Percentiles rank a stretch among this genome's conserved stretches.
These are phyloP conservation scores for Drosophila littoralis DNA, from an alignment of 1,140 invertebrate species.

Conservation along the genomic window DNA sequence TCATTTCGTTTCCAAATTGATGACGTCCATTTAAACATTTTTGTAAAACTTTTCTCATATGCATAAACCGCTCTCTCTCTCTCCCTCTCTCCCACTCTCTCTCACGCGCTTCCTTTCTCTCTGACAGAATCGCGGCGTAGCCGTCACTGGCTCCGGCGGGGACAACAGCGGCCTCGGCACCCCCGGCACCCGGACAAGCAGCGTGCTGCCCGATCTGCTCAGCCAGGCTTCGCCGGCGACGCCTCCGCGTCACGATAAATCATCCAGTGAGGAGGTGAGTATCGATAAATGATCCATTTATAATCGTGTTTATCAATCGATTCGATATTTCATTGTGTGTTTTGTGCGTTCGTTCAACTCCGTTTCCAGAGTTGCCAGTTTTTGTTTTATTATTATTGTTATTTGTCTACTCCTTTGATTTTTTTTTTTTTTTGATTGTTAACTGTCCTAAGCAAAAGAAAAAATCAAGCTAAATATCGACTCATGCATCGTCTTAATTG, in stretches of 20 bases:
- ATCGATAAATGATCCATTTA: slow-evolving; percentile 34
- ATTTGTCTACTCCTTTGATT: slow-evolving; percentile 6
- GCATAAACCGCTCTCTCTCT: slow-evolving; percentile 9
- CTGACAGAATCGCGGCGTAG: slow-evolving; percentile 87
- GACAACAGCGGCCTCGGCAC: slow-evolving; percentile 88
- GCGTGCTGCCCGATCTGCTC: slow-evolving; percentile 96
- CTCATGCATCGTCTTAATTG: slow-evolving; percentile 26
- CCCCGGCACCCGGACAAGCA: slow-evolving; percentile 91
- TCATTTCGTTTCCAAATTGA: slow-evolving; percentile 48
- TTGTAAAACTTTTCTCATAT: slow-evolving; percentile 33
- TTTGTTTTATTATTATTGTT: slow-evolving; percentile 42
- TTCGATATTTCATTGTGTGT: slow-evolving; percentile 69
- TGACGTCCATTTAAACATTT: slow-evolving; percentile 38
- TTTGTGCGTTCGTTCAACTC: slow-evolving; percentile 53
- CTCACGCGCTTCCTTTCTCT: slow-evolving; percentile 1
- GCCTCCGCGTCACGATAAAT: slow-evolving; percentile 95
- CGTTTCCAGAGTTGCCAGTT: slow-evolving; percentile 40
- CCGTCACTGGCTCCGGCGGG: slow-evolving; percentile 84
- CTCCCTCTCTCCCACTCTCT: background rate
- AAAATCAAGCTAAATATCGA: slow-evolving; percentile 11
- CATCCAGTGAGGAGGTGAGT: slow-evolving; percentile 96
- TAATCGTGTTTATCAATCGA: slow-evolving; percentile 40
- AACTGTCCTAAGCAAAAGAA: slow-evolving; percentile 24
- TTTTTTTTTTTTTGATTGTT: slow-evolving; percentile 21
- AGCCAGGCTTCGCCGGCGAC: slow-evolving; percentile 93